These are phyloP conservation scores for Podargus strigoides DNA, from an alignment of 2,797 vertebrate genomes.

Conservation along the genomic window DNA sequence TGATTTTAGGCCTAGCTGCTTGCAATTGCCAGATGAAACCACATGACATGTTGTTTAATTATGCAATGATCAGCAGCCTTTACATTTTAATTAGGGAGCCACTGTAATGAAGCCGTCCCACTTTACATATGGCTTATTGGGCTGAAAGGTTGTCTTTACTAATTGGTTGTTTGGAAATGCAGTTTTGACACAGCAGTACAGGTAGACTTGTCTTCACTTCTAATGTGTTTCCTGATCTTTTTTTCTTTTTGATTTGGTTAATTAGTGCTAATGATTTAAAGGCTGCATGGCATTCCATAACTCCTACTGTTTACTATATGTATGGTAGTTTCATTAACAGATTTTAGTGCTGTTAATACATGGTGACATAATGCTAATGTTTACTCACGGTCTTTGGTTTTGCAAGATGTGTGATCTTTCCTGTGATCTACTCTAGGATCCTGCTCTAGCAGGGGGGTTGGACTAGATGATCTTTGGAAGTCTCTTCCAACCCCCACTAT, in stretches of 20 bases:
- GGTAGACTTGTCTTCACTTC: slow-evolving; percentile 61
- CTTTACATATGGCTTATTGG: slow-evolving; percentile 48
- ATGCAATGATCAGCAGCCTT: slow-evolving; percentile 77
- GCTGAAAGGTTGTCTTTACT: slow-evolving; percentile 69
- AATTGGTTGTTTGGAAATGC: slow-evolving; percentile 78
- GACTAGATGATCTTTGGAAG: too few relatives aligned
- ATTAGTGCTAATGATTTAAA: slow-evolving; percentile 79
- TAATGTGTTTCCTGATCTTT: slow-evolving; percentile 63
- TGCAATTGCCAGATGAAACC: slow-evolving; percentile 49
- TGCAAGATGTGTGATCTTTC: too few relatives aligned
- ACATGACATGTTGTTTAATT: slow-evolving; percentile 75
- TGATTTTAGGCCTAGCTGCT: slow-evolving; percentile 35
- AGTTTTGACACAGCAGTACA: slow-evolving; percentile 65
- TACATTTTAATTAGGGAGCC: slow-evolving; percentile 78
- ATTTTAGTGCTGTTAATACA: slow-evolving; percentile 61
- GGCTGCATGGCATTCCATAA: slow-evolving; percentile 58
- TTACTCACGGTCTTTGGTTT: slow-evolving; percentile 28
- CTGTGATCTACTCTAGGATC: too few relatives aligned
- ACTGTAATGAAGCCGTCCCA: slow-evolving; percentile 67
- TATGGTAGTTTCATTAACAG: slow-evolving; percentile 65
- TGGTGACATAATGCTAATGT: slow-evolving; percentile 35
- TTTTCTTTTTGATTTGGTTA: slow-evolving; percentile 73
- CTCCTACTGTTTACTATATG: slow-evolving; percentile 64
- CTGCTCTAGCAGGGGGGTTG: too few relatives aligned
- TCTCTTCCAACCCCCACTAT: too few relatives aligned